These are phyloP conservation scores for Austrofundulus limnaeus DNA, from an alignment of 2,113 vertebrate species.

Conservation along the genomic window DNA sequence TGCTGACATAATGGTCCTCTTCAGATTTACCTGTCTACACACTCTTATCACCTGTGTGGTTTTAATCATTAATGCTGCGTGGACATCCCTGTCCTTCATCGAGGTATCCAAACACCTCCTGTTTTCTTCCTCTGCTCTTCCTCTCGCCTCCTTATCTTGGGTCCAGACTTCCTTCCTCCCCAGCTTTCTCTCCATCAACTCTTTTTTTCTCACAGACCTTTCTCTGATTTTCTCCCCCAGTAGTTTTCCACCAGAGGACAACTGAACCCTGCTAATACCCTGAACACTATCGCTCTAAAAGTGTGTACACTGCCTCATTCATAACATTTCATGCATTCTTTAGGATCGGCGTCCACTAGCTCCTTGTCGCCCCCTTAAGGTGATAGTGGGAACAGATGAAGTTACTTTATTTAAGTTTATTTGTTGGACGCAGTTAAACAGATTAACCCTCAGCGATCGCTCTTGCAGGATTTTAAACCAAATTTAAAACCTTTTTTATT, in stretches of 20 bases:
- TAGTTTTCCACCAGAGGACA: conserved; percentile 64
- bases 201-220: conserved; percentile 58
- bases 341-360: conserved; percentile 33
- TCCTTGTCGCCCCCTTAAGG: conserved; percentile 66
- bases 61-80: neutral
- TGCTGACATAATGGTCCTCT: conserved; percentile 32
- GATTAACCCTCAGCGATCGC: conserved; percentile 52
- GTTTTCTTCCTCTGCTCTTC: conserved; percentile 63
- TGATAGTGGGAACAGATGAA: neutral
- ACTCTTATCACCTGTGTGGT: neutral
- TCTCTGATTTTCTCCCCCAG: conserved; percentile 62
- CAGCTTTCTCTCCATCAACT: conserved; percentile 30
- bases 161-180: conserved; percentile 74
- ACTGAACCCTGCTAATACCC: conserved; percentile 46
- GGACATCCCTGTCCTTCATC: conserved; percentile 3
- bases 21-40: neutral
- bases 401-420: neutral
- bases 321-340: conserved; percentile 60
- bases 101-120: conserved; percentile 32
- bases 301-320: conserved; percentile 59
- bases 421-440: conserved; percentile 5
- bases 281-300: conserved; percentile 46
- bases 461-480: conserved; percentile 54
- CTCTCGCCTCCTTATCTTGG: conserved; percentile 72
- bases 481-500: conserved; percentile 52